phyloP scores from a whole-genome alignment of 2,888 invertebrate species.

The Eupithecia abbreviata region DNA sequence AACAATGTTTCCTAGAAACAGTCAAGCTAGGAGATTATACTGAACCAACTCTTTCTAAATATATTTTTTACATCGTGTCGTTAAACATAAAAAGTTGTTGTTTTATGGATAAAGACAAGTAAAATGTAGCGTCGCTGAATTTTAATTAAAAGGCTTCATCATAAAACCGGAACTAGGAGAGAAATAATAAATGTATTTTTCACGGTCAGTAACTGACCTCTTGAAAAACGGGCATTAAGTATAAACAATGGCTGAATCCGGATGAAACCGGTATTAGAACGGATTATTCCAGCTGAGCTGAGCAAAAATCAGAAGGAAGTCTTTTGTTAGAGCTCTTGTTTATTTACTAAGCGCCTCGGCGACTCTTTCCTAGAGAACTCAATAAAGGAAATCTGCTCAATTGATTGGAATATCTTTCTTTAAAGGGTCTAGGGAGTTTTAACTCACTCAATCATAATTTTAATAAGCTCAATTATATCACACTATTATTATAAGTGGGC shows the following conservation, averaged over 20 bases:
- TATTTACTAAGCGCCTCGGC: conserved; percentile 22
- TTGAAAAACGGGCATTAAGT: conserved; percentile 24
- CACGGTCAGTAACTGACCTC: conserved; percentile 26
- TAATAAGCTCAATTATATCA: not conserved
- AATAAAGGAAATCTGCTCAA: conserved; percentile 24
- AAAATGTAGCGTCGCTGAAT: not conserved
- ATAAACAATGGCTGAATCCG: conserved; percentile 29
- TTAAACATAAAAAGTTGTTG: not conserved
- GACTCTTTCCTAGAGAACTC: not conserved
- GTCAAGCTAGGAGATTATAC: not conserved
- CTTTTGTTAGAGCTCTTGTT: conserved; percentile 28
- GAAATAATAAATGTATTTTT: conserved; percentile 20
- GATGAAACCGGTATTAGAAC: conserved; percentile 33
- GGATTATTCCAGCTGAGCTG: conserved; percentile 35
- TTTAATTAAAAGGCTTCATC: not conserved
- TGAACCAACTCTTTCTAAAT: not conserved
- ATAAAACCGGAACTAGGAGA: conserved; percentile 2
- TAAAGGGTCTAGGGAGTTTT: not conserved
- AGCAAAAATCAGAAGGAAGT: conserved; percentile 28
- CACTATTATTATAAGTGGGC: not conserved
- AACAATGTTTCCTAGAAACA: not conserved
- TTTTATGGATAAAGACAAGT: not conserved
- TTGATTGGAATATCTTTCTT: conserved; percentile 27
- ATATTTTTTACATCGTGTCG: not conserved
- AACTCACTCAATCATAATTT: no score